A percentile compares a stretch with the other conserved stretches of the same genome.
These are phyloP conservation scores for Melanogrammus aeglefinus DNA, from an alignment of 2,797 vertebrate species.

Conservation along the genomic window DNA sequence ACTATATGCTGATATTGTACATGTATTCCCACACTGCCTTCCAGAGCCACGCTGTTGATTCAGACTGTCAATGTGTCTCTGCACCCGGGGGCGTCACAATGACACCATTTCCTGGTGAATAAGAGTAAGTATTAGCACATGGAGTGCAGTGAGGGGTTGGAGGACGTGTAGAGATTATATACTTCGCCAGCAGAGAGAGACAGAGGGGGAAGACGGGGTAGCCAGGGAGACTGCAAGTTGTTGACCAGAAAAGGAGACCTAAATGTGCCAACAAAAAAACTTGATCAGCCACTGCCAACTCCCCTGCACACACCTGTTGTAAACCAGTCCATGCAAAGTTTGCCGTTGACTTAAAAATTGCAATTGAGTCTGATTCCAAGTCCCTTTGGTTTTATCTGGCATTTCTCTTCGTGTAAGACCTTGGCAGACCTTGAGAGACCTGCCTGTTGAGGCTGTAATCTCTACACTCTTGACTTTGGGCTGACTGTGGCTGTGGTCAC, in stretches of 20 bases:
- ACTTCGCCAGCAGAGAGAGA: too few relatives aligned
- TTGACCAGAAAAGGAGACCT: not conserved
- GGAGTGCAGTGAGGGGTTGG: not conserved
- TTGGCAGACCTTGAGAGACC: not conserved
- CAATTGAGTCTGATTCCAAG: not conserved
- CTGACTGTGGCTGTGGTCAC: too few relatives aligned
- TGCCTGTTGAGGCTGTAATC: not conserved
- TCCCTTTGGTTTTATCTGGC: not conserved
- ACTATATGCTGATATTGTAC: not conserved
- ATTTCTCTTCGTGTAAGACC: not conserved
- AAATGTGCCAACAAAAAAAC: not conserved
- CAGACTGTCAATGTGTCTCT: not conserved
- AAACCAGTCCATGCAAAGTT: not conserved
- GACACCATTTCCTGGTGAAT: not conserved
- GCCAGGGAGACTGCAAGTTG: not conserved
- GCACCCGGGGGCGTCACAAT: not conserved
- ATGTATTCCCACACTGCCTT: not conserved
- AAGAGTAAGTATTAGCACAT: not conserved
- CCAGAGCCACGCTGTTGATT: not conserved
- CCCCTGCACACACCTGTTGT: not conserved
- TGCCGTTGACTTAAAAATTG: not conserved
- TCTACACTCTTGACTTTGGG: not conserved
- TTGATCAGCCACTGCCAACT: not conserved
- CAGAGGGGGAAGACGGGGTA: not conserved
- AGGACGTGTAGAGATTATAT: not conserved